phyloP scores from a whole-genome alignment of 2,797 vertebrate genomes.

The Siniperca undulata region DNA sequence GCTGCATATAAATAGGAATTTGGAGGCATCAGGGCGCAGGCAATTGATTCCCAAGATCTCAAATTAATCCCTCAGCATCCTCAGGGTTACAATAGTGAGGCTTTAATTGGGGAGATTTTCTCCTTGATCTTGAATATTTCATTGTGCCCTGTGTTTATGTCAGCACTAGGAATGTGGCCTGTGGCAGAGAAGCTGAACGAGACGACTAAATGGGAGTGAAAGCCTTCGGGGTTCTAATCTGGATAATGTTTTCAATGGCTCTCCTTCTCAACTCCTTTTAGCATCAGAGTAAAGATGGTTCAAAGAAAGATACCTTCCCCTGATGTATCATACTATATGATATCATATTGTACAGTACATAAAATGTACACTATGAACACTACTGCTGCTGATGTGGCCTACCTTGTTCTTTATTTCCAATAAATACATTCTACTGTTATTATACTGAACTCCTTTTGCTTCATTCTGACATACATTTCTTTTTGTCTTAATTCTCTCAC shows the following conservation, averaged over 20 bases:
- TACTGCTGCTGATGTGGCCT: not conserved
- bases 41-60: constrained; percentile 51
- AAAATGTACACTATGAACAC: constrained; percentile 1
- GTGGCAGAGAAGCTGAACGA: constrained; percentile 59
- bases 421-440: constrained; percentile 4
- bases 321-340: constrained; percentile 4
- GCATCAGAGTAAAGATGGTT: constrained; percentile 38
- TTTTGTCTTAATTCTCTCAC: constrained; percentile 5
- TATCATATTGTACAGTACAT: constrained; percentile 5
- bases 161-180: constrained; percentile 58
- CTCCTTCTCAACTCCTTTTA: constrained; percentile 29
- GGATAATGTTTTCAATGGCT: constrained; percentile 49
- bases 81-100: constrained; percentile 62
- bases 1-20: constrained; percentile 24
- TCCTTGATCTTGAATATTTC: constrained; percentile 78
- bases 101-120: constrained; percentile 72
- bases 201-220: constrained; percentile 47
- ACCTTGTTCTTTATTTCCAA: constrained; percentile 16
- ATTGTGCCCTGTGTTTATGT: constrained; percentile 65
- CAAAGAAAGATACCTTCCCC: constrained; percentile 18
- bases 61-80: constrained; percentile 64
- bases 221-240: constrained; percentile 59
- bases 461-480: constrained; percentile 3
- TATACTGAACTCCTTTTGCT: constrained; percentile 2
- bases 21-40: constrained; percentile 25